Percentiles rank a stretch among this genome's conserved stretches.
phyloP scores from a whole-genome alignment of 2,113 vertebrate species.

The Anguilla rostrata region DNA sequence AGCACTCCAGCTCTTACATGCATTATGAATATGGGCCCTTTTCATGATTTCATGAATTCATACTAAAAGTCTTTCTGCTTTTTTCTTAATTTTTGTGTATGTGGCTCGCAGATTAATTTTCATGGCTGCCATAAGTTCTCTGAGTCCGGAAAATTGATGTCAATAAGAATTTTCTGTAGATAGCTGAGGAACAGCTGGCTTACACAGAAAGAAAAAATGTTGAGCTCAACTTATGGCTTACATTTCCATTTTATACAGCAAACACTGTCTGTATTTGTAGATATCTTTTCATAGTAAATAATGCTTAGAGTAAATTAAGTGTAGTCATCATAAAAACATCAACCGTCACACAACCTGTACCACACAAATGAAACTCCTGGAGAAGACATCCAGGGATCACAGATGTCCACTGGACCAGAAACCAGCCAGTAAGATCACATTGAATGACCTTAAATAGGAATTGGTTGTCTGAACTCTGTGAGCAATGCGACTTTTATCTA shows the following conservation, averaged over 20 bases:
- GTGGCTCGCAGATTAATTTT: too few species aligned
- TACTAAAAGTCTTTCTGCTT: too few species aligned
- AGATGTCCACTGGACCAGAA: neutral
- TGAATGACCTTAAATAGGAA: neutral
- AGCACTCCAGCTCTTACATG: too few species aligned
- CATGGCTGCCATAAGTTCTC: too few species aligned
- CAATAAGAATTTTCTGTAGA: too few species aligned
- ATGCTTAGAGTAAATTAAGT: neutral
- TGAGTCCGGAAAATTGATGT: too few species aligned
- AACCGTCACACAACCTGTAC: neutral
- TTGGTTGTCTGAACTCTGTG: neutral
- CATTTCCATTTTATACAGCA: neutral
- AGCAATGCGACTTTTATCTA: neutral
- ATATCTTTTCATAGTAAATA: neutral
- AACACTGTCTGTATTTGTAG: neutral
- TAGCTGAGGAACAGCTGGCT: too few species aligned
- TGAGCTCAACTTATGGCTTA: too few species aligned
- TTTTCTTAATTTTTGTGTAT: too few species aligned
- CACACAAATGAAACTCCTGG: neutral
- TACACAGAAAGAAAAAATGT: too few species aligned
- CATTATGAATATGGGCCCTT: too few species aligned
- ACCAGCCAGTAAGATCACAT: neutral
- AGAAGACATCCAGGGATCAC: neutral
- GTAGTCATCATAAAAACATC: neutral
- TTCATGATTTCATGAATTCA: too few species aligned